Evolutionary conservation across 2,888 invertebrate species (phyloP).

Genomic region (Euplexia lucipara): DNA sequence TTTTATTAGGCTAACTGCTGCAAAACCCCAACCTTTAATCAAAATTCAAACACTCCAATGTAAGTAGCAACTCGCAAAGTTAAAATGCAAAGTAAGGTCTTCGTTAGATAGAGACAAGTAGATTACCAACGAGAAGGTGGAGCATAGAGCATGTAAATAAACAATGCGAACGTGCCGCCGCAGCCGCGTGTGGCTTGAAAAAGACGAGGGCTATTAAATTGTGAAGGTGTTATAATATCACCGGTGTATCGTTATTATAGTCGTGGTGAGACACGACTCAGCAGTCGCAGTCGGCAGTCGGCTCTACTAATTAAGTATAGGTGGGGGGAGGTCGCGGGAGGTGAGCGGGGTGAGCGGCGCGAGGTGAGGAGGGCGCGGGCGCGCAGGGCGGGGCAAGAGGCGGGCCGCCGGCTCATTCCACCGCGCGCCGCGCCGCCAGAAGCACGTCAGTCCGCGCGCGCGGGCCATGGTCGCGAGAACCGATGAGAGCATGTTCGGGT

Average conservation of each 20-base stretch:
- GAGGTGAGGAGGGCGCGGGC: constrained; percentile 70
- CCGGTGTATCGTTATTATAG: constrained; percentile 57
- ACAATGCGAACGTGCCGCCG: constrained; percentile 66
- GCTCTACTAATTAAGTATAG: constrained; percentile 87
- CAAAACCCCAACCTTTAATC: constrained; percentile 7
- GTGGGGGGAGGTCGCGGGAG: constrained; percentile 73
- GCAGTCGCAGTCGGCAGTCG: constrained; percentile 70
- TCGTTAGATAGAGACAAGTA: constrained; percentile 84
- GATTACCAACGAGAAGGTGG: constrained; percentile 79
- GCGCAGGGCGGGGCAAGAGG: constrained; percentile 77
- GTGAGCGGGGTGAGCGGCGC: constrained; percentile 67
- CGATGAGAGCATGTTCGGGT: constrained; percentile 94
- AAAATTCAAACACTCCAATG: not conserved
- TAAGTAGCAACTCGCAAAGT: constrained; percentile 8
- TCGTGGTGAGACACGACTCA: constrained; percentile 62
- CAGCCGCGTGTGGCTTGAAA: constrained; percentile 41
- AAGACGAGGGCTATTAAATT: constrained; percentile 54
- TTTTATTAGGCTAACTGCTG: not conserved
- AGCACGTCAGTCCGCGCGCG: constrained; percentile 87
- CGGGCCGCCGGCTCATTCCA: constrained; percentile 84
- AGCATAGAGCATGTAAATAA: constrained; percentile 80
- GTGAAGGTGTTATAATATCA: constrained; percentile 67
- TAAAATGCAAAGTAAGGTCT: constrained; percentile 54
- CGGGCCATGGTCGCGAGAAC: constrained; percentile 96
- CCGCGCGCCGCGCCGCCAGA: constrained; percentile 87